Percentiles rank a stretch among this genome's conserved stretches.
Conservation (phyloP, 2,797 vertebrate genomes). For the Fistularia tabacaria region DNA sequence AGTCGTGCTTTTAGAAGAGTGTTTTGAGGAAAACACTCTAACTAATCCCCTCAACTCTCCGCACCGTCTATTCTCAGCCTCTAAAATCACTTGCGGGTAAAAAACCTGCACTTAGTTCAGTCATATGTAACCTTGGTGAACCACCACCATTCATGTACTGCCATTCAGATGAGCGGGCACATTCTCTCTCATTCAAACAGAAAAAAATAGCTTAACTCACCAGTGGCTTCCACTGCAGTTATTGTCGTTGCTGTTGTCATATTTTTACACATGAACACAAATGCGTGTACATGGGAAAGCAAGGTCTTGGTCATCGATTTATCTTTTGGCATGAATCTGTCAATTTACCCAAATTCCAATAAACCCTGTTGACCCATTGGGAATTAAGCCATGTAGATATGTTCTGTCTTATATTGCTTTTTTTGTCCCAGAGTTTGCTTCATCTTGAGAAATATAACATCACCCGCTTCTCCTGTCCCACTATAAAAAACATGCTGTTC, state of each 20-base stretch:
- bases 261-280: conserved; percentile 29
- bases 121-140: conserved; percentile 66
- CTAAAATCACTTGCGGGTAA: neutral
- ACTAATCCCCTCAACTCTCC: too few relatives aligned
- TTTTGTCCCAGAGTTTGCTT: too few relatives aligned
- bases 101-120: conserved; percentile 31
- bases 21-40: too few relatives aligned
- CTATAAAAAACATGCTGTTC: too few relatives aligned
- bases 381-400: neutral
- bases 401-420: neutral
- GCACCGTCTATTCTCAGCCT: too few relatives aligned
- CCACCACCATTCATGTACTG: conserved; percentile 54
- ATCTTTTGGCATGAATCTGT: conserved; percentile 1
- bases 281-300: neutral
- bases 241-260: conserved; percentile 53
- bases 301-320: conserved; percentile 2
- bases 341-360: neutral
- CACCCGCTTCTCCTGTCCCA: too few relatives aligned
- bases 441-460: too few relatives aligned
- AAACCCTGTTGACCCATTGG: neutral
- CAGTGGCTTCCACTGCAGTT: conserved; percentile 55
- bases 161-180: conserved; percentile 72
- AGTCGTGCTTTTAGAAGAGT: too few relatives aligned
- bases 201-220: conserved; percentile 51
- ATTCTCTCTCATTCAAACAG: conserved; percentile 70